Evolutionary conservation across 2,797 vertebrate genomes (phyloP).

Genomic region (Onychomys leucogaster): DNA sequence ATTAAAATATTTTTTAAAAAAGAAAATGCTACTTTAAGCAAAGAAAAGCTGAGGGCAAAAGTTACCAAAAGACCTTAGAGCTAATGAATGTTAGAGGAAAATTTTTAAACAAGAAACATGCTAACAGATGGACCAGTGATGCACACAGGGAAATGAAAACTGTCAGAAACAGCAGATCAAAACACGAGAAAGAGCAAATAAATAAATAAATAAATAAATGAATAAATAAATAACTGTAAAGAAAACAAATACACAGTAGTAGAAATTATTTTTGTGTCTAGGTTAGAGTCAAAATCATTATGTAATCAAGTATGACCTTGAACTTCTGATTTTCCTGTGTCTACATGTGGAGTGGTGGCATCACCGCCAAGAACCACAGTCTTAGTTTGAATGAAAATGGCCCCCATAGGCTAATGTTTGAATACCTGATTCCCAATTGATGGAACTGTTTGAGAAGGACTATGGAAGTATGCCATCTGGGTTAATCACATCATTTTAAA

Average conservation of each 20-base stretch:
- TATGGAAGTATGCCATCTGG: neutral
- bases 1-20: neutral
- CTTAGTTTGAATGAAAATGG: neutral
- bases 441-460: neutral
- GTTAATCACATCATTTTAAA: neutral
- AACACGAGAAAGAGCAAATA: neutral
- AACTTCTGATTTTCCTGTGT: neutral
- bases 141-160: neutral
- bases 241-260: neutral
- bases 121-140: neutral
- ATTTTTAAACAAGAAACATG: conserved; percentile 5
- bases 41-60: neutral
- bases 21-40: neutral
- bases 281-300: neutral
- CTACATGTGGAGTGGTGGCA: neutral
- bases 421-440: neutral
- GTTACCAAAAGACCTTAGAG: neutral
- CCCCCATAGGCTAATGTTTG: neutral
- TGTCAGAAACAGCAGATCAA: neutral
- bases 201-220: neutral
- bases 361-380: neutral
- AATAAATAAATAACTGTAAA: neutral
- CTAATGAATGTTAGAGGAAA: neutral
- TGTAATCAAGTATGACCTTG: neutral
- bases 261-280: neutral